Base-by-base conservation (phyloP, 2,113 vertebrate species). In the Paedocypris sp. region DNA sequence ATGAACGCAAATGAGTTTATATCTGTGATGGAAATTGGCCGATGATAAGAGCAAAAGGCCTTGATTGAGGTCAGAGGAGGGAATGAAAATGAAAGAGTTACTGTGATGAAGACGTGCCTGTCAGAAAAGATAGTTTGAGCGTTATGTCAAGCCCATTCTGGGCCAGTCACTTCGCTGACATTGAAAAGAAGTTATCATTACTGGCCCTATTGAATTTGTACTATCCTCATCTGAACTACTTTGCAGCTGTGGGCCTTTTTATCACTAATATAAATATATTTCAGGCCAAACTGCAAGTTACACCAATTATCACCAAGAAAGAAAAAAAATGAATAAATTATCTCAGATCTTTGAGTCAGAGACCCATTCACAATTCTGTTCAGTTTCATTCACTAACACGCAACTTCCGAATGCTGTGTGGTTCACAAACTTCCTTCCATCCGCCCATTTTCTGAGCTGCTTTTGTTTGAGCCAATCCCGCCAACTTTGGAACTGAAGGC, bases 181-280 rank as follows among this genome's bases (percentile, higher is more conserved):
- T 49, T 41, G 59, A 38, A 20, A 58, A 58, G 18, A 43, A 58
- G 54, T 43, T 39, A 58, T 58, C 54, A 58, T 58, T 32, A 32
- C 54, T 22, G 54, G 54, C 10, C 39, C 54, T 31, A 58, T 42
- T 58, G 54, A 45, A 62, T 56, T 42, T 49, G 43, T 3, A 23
- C 4, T 36, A 19, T 45, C 29, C 49, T 61, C 33, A 33, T 61
- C 18, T 36, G 51, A 62, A 50, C 45, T 15, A 2, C 8, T 28
- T 10, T 1, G 15, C 23, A 13, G 11, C 13, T 9, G 23, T 7
- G 36, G 18, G 39, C 22, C 13, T 39, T 23, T 7, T 5, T 6
- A 9, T n/a, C 12, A 15, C 28, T 36, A 16, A 18, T 10, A 9
- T 25, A 39, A 48, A 43, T 19, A 19, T 2, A 9, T 19, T 9